Evolutionary conservation across 2,113 vertebrate genomes (phyloP).

Genomic region (Dendrocopos noguchii): DNA sequence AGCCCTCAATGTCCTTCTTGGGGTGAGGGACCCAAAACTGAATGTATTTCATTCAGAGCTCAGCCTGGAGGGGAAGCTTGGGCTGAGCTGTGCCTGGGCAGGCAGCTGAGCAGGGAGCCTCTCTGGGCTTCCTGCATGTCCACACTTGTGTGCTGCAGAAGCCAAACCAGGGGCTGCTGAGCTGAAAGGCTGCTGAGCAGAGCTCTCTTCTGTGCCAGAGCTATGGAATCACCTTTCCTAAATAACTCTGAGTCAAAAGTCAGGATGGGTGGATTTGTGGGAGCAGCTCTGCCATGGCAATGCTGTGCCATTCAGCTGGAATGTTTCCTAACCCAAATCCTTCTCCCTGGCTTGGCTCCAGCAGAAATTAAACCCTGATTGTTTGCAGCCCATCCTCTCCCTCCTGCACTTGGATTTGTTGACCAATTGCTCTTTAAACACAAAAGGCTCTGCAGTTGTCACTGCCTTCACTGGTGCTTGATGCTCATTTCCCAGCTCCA

Average conservation of each 20-base stretch:
- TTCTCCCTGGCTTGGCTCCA: background rate
- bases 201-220: background rate
- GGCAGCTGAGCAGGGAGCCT: background rate
- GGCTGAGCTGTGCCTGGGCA: background rate
- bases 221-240: background rate
- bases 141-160: background rate
- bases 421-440: background rate
- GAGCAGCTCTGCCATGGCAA: background rate
- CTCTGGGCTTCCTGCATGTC: background rate
- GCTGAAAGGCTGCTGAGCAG: background rate
- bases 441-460: slow-evolving; percentile 23
- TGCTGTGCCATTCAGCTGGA: background rate
- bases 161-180: background rate
- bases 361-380: slow-evolving; percentile 1
- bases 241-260: background rate
- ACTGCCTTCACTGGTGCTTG: background rate
- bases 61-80: background rate
- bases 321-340: slow-evolving; percentile 4
- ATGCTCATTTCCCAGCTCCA: slow-evolving; percentile 35
- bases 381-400: background rate
- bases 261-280: slow-evolving; percentile 3
- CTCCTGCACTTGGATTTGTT: background rate
- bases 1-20: no score
- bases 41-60: background rate
- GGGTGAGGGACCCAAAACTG: no score